Base-by-base conservation (phyloP, 2,797 vertebrate species). In the Malurus splendens region DNA sequence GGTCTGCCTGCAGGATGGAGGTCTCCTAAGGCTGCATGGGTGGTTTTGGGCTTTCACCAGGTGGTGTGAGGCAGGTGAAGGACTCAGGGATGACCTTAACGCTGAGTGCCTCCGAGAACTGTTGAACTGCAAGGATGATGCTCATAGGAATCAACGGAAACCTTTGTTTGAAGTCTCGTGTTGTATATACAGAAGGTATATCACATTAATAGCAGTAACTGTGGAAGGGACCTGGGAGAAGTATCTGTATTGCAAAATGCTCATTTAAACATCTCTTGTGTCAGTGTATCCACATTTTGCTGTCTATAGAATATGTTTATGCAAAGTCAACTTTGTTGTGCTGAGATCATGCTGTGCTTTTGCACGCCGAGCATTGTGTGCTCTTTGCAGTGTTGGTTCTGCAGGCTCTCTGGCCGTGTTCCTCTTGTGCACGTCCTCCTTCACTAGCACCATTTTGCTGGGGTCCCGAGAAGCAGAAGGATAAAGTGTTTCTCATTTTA, bases 91-190 rank as follows among this genome's bases (percentile, higher is more conserved):
- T 64, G 81, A 87, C 79, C 87, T 32, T 30, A 91, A 70, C 67
- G 42, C 44, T 82, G 76, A 18, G 51, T 19, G 83, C 39, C 71
- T 82, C 47, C 13, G 9, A 56, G 54, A 67, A 38, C 24, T 67
- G 83, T 66, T 79, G 60, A 59, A 8, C 77, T 91, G 89, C 74
- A 54, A 73, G 54, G 65, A 30, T 77, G 86, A 51, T 91, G 86
- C 74, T 82, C 19, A 0, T 25, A 84, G 86, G 80, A 91, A 88
- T 87, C 81, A 30, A 33, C n/a, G 78, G 71, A 67, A 89, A 87
- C 83, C 94, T 94, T 95, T 91, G 86, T 95, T 82, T 90, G 54
- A 47, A 87, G 66, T 59, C 81, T 55, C 18, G 12, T 45, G 42
- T 54, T 77, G 41, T 68, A 4, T 28, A 4, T 47, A 6, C 55